Conservation (phyloP, 2,888 invertebrate species). For the Mylabris sibirica region DNA sequence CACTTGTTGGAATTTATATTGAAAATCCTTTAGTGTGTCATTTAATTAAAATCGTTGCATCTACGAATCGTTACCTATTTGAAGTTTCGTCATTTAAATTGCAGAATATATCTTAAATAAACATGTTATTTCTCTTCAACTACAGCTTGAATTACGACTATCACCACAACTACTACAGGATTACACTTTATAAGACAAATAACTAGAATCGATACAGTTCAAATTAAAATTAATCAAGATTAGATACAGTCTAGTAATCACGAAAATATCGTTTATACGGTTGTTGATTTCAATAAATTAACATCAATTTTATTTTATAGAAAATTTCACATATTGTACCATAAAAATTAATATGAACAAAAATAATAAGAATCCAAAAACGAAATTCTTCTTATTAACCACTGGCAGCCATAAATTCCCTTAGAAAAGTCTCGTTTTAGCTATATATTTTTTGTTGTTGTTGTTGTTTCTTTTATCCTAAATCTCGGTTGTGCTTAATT, state of each 20-base stretch:
- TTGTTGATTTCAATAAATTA: background rate
- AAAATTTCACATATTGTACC: background rate
- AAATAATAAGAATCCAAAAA: background rate
- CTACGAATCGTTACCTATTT: background rate
- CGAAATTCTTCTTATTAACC: background rate
- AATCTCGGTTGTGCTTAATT: background rate
- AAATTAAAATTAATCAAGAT: background rate
- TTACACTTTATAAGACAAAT: background rate
- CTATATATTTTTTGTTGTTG: background rate
- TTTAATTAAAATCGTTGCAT: background rate
- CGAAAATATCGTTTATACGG: background rate
- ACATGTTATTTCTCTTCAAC: background rate
- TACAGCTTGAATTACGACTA: background rate
- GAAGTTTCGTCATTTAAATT: background rate
- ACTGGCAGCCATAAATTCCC: background rate
- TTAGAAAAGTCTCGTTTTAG: background rate
- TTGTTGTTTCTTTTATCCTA: background rate
- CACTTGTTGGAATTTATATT: background rate
- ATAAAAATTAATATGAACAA: background rate
- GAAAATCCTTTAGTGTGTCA: background rate
- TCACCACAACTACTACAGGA: background rate
- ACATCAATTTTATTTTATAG: background rate
- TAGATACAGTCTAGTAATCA: background rate
- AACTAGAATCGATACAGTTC: background rate
- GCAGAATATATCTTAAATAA: background rate